A percentile compares a stretch with the other conserved stretches of the same genome.
Evolutionary conservation across 2,113 vertebrate species (phyloP).

Genomic region (Sus scrofa): DNA sequence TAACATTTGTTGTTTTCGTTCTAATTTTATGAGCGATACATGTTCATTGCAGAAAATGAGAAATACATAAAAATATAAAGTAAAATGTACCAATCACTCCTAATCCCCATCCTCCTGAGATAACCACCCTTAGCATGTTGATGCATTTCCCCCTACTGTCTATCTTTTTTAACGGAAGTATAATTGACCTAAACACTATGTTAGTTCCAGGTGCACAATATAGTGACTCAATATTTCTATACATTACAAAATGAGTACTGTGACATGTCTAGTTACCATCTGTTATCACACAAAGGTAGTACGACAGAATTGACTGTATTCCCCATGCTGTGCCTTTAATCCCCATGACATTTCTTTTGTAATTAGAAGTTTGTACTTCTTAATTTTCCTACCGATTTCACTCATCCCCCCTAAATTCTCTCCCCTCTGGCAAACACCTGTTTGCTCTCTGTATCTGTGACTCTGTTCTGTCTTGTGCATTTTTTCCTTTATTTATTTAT

Average conservation of each 20-base stretch:
- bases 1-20: background rate
- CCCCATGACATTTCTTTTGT: background rate
- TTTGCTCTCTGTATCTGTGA: background rate
- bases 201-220: background rate
- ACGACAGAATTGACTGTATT: background rate
- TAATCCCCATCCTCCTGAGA: background rate
- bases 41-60: background rate
- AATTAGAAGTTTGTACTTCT: background rate
- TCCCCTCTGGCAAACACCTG: background rate
- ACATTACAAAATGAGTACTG: background rate
- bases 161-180: background rate
- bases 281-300: background rate
- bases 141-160: background rate
- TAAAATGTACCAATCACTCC: background rate
- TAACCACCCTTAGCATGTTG: background rate
- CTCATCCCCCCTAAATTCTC: accelerated
- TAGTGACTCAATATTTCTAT: background rate
- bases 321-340: background rate
- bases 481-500: too few species aligned
- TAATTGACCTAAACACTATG: background rate
- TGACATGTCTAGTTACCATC: background rate
- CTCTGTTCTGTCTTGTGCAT: too few species aligned
- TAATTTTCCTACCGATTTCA: background rate
- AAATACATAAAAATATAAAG: background rate
- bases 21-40: background rate